Base-by-base conservation (phyloP, 2,797 vertebrate species). In the Clarias fuscus region DNA sequence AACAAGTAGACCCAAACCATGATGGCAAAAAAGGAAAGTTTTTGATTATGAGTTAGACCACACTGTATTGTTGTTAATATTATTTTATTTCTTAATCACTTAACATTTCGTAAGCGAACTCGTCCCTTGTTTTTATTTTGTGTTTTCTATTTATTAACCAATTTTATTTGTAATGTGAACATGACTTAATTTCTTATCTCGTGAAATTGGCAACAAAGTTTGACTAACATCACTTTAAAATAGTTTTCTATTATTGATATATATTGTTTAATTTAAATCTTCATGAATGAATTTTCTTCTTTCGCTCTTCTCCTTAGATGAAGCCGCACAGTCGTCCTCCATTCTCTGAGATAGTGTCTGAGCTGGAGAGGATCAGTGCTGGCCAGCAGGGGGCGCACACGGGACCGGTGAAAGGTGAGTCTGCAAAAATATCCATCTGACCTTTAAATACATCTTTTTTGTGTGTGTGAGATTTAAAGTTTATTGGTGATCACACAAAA, bases 281-380 rank as follows among this genome's bases (percentile, higher is more conserved):
- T 0, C 10, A 33, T 78, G 4, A 78, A 61, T 78, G 27, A 33
- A 30, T 0, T 33, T 72, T 61, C 3, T 78, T 61, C 56, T 37
- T 33, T 33, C 33, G 8, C 80, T 5, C 14, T 11, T 58, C 30
- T 84, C 59, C 20, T 13, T 91, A 99, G 98, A 97, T 99, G 97
- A 93, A 95, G 20, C 92, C 96, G 6, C 90, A 91, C 2, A 92
- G 94, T 75, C 96, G 98, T n/a, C 97, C 97, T 2, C 96, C 97
- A 0, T 99, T 99, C 91, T 91, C 95, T 5, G 94, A 96, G 88
- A 96, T 98, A 43, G 96, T 95, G 0, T 92, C 91, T 71, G 94
- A 95, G 92, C 94, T 99, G 90, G 96, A 98, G 88, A 92, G 92
- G 83, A 62, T 62, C 64, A 0, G 90, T 88, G 91, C 90, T 61